A percentile compares a stretch with the other conserved stretches of the same genome.
Conservation (phyloP, 2,113 vertebrate genomes). For the Noturus placidus region DNA sequence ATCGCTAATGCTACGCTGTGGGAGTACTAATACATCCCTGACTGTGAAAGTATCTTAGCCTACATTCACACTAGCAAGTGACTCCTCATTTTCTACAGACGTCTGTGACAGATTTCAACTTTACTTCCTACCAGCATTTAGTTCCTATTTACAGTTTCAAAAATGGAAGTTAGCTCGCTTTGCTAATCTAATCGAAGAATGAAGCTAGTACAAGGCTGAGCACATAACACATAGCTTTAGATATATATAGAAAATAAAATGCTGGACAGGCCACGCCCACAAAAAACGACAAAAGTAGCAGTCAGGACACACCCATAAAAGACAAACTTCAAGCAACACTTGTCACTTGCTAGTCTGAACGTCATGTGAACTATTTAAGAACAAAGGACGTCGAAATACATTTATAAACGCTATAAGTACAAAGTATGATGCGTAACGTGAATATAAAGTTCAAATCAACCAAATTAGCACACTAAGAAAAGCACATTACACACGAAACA, state of each 20-base stretch:
- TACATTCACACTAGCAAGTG: background rate
- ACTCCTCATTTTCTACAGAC: too few species aligned
- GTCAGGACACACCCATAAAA: conserved; percentile 40
- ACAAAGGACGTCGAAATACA: background rate
- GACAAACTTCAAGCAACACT: background rate
- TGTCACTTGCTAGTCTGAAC: background rate
- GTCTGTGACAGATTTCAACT: background rate
- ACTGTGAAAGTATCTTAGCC: background rate
- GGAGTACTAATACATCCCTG: conserved; percentile 81
- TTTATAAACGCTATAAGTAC: background rate
- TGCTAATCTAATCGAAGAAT: background rate
- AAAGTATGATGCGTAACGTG: background rate
- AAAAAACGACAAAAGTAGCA: too few species aligned
- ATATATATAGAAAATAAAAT: background rate
- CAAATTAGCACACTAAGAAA: background rate
- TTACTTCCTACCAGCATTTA: background rate
- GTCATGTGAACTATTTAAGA: background rate
- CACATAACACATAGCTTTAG: background rate
- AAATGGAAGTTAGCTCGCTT: background rate
- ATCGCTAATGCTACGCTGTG: conserved; percentile 87
- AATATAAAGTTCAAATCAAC: conserved; percentile 12
- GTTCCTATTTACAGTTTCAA: background rate
- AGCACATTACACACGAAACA: background rate
- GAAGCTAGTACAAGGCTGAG: background rate
- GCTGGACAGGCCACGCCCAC: background rate